Evolutionary conservation across 2,113 vertebrate species (phyloP), one percentile per base, ranked within the genome.

Genomic region (Copsychus sechellarum): DNA sequence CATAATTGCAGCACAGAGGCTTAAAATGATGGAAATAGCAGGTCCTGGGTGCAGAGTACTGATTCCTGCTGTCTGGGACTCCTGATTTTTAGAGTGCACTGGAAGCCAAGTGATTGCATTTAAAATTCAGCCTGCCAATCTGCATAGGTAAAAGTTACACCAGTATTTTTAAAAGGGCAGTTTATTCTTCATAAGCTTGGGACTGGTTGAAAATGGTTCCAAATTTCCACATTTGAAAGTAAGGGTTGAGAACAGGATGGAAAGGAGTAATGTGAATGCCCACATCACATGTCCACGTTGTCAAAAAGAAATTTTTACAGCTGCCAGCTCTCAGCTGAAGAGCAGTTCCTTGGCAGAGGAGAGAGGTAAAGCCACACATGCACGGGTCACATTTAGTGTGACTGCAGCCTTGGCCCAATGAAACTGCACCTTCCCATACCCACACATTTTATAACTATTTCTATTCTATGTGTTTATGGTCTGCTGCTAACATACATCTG

Each of bases 61-160:
- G 78, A 94, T 78, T 86, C 94, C 12, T 64, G 86, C 81, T 26
- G 48, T n/a, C 57, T 50, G 26, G 23, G 73, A 76, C 56, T 95
- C 84, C 90, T 74, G 74, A 62, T 89, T 90, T 78, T 91, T 18
- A 66, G 74, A 93, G 69, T 45, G 20, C 85, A 72, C 61, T 78
- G 66, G 67, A 92, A 89, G 78, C 81, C 25, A 70, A 96, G 92
- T 82, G 96, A 96, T 95, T 94, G 80, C 97, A 96, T 96, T 94
- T 91, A 76, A 87, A 88, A 90, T 96, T 96, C 96, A 91, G 61
- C 67, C 86, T 95, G 43, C 83, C 79, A 72, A 92, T 95, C 94
- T 96, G 95, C 96, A 91, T 94, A 47, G 91, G 60, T 86, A 93
- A 86, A 71, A 94, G 86, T 43, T 81, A 65, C 21, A 25, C 81